Percentiles rank a stretch among this genome's conserved stretches.
phyloP scores from a whole-genome alignment of 2,113 vertebrate genomes.

The Oenanthe oenanthe region DNA sequence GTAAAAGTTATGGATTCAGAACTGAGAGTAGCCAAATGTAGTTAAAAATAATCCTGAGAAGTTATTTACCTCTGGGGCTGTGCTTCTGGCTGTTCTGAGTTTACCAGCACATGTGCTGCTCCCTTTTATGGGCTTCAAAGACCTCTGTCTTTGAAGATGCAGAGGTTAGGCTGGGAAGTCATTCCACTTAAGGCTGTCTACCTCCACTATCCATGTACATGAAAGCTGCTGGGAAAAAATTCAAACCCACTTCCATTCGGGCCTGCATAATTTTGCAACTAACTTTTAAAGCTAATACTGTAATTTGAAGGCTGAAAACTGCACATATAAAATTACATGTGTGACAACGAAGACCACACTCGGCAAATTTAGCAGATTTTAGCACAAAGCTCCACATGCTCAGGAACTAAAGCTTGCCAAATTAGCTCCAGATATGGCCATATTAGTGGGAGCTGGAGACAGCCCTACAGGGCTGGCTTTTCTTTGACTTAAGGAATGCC shows the following conservation, averaged over 20 bases:
- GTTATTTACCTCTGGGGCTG: slow-evolving; percentile 8
- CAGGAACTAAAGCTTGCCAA: slow-evolving; percentile 11
- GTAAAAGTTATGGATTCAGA: neutral
- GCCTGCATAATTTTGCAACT: neutral
- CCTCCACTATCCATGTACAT: neutral
- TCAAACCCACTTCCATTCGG: slow-evolving; percentile 23
- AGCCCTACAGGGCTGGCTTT: neutral
- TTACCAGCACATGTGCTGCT: slow-evolving; percentile 4
- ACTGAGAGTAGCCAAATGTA: neutral
- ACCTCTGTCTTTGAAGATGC: neutral
- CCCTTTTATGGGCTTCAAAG: slow-evolving; percentile 44
- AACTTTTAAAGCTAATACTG: slow-evolving; percentile 2
- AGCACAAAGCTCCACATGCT: neutral
- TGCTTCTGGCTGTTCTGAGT: neutral
- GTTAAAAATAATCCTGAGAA: slow-evolving; percentile 19
- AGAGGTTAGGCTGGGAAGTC: neutral
- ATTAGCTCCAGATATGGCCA: slow-evolving; percentile 34
- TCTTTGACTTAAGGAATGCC: neutral
- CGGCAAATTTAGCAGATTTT: neutral
- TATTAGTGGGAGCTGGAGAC: neutral
- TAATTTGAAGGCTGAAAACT: slow-evolving; percentile 29
- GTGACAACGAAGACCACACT: neutral
- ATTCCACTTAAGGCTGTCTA: slow-evolving; percentile 13
- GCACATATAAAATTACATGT: neutral
- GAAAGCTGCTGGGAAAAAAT: slow-evolving; percentile 12